Conservation (phyloP, 1,140 invertebrate genomes). For the Drosophila sucinea region DNA sequence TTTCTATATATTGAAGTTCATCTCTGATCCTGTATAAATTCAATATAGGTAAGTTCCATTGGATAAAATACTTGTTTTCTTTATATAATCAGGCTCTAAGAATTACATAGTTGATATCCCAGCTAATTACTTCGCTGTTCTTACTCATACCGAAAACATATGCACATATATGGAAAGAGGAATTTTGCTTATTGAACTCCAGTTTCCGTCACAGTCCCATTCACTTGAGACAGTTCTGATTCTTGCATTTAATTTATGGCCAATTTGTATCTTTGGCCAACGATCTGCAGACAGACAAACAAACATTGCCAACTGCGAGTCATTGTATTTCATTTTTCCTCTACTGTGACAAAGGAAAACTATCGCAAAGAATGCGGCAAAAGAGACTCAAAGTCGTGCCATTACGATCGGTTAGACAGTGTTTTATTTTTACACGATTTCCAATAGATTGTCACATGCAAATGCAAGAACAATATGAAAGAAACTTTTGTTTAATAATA, state of each 20-base stretch:
- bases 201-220: neutral
- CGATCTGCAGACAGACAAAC: neutral
- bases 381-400: neutral
- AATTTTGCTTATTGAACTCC: neutral
- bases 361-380: neutral
- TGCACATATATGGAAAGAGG: neutral
- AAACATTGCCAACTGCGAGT: neutral
- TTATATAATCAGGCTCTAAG: too few species aligned
- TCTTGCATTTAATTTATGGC: conserved; percentile 10
- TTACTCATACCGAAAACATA: neutral
- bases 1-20: too few species aligned
- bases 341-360: neutral
- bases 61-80: too few species aligned
- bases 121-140: neutral
- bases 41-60: too few species aligned
- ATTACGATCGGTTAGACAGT: neutral
- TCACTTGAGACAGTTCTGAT: conserved; percentile 9
- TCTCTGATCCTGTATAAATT: too few species aligned
- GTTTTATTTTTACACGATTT: neutral
- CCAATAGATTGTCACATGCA: neutral
- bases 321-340: neutral
- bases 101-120: neutral
- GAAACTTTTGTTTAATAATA: neutral
- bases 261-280: conserved; percentile 8
- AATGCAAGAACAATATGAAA: neutral